Conservation (phyloP, 2,113 vertebrate genomes). For the Oryzias woworae region DNA sequence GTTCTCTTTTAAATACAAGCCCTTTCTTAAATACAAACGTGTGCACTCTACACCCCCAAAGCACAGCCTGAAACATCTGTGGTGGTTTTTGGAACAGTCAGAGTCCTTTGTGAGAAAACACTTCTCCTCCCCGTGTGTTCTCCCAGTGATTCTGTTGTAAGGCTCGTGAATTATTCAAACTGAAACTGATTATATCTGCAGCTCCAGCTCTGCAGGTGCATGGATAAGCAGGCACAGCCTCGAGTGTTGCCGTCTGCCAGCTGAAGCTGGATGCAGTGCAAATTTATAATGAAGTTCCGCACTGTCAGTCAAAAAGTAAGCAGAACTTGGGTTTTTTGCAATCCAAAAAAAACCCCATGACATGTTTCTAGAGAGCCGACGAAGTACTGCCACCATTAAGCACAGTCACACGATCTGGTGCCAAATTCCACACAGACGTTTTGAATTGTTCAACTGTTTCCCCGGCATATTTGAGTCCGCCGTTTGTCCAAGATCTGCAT, state of each 20-base stretch:
- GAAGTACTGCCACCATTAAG: slow-evolving; percentile 15
- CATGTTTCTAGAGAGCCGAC: slow-evolving; percentile 1
- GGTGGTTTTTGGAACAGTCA: slow-evolving; percentile 18
- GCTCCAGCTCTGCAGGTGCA: slow-evolving; percentile 29
- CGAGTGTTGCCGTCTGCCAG: slow-evolving; percentile 2
- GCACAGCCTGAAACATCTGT: slow-evolving; percentile 5
- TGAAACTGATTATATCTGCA: slow-evolving; percentile 35
- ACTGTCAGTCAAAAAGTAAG: slow-evolving; percentile 4
- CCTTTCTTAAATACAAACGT: slow-evolving; percentile 6
- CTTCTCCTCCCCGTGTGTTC: slow-evolving; percentile 5
- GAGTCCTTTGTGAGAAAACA: slow-evolving; percentile 17
- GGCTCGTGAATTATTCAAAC: slow-evolving; percentile 47
- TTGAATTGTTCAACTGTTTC: slow-evolving; percentile 11
- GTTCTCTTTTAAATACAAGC: background rate
- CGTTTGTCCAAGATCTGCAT: slow-evolving; percentile 29
- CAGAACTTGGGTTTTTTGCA: background rate
- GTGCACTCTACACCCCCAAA: background rate
- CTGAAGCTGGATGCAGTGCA: slow-evolving; percentile 1
- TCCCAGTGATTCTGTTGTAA: slow-evolving; percentile 16
- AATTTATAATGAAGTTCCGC: slow-evolving; percentile 20
- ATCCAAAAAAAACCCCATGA: slow-evolving; percentile 3
- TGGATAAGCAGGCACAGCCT: slow-evolving; percentile 9
- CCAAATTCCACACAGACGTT: slow-evolving; percentile 8
- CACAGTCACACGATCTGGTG: slow-evolving; percentile 4
- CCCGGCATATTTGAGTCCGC: slow-evolving; percentile 5